Evolutionary conservation across 2,797 vertebrate species (phyloP).

Genomic region (Scyliorhinus canicula): DNA sequence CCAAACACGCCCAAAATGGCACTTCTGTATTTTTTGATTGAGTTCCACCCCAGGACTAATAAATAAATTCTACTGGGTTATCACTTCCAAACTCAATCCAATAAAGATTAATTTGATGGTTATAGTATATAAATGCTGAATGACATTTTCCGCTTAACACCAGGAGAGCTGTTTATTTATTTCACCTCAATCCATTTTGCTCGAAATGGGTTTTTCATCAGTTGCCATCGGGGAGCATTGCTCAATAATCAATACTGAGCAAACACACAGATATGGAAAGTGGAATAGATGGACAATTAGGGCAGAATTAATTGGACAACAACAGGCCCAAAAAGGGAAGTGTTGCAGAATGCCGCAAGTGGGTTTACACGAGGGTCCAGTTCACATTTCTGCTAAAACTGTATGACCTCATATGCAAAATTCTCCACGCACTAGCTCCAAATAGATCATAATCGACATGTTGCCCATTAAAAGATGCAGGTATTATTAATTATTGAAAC

Average conservation of each 20-base stretch:
- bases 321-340: neutral
- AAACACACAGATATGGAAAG: neutral
- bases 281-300: neutral
- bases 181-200: neutral
- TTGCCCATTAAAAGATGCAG: no score
- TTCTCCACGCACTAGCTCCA: neutral
- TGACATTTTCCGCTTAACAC: no score
- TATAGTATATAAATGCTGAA: neutral
- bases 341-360: neutral
- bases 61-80: no score
- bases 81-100: no score
- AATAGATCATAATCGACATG: no score
- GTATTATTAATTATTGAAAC: no score
- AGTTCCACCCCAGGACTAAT: no score
- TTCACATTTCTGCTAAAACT: neutral
- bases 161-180: neutral
- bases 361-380: neutral
- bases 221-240: no score
- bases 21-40: no score
- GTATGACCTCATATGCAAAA: neutral
- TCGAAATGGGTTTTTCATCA: neutral
- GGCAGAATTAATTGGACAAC: neutral
- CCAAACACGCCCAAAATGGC: no score
- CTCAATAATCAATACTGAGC: no score
- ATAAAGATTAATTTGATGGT: neutral